Evolutionary conservation across 2,113 vertebrate genomes (phyloP), one percentile per base, ranked within the genome.

Genomic region (Brachyhypopomus gauderio): DNA sequence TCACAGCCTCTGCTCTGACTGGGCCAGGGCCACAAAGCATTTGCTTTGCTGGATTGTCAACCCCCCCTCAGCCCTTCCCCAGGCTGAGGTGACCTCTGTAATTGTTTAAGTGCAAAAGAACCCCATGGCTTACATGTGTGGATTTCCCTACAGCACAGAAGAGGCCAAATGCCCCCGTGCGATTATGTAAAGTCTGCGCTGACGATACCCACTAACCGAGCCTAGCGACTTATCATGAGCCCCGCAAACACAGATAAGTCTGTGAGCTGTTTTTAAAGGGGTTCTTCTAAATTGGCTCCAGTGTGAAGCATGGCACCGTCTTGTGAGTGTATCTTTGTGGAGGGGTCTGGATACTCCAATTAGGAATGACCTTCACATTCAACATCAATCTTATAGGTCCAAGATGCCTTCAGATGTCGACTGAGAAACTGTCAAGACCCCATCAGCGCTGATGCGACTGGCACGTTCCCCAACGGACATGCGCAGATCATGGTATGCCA

Each of bases 371-470:
- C 2, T 77, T 77, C 19, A 36, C 34, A 59, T 58, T 7, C 69
- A 25, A 6, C 62, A 34, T 74, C 19, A 48, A 38, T 7, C 14
- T 41, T 67, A 2, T 30, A 98, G 97, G 97, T 99, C 86, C 98
- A 99, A 90, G 98, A 98, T 87, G 97, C 98, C 74, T 98, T 99
- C 91, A 95, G 97, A 94, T 99, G 98, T 92, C 94, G 97, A 59
- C 91, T 99, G 75, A 95, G 98, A 94, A 99, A 98, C 92, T 99
- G 98, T 89, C 97, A 99, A 83, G 98, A 98, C 89, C 97, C 97
- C 79, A 98, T 99, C 87, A 97, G 93, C 66, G 96, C 95, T 85
- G 98, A 99, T 86, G 95, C 96, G 82, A 97, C 97, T 55, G 97
- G 98, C 89, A 97, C 96, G 81, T 99, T 99, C 92, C 98, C 97